phyloP scores from a whole-genome alignment of 2,113 vertebrate species.

The Hystrix cristata region DNA sequence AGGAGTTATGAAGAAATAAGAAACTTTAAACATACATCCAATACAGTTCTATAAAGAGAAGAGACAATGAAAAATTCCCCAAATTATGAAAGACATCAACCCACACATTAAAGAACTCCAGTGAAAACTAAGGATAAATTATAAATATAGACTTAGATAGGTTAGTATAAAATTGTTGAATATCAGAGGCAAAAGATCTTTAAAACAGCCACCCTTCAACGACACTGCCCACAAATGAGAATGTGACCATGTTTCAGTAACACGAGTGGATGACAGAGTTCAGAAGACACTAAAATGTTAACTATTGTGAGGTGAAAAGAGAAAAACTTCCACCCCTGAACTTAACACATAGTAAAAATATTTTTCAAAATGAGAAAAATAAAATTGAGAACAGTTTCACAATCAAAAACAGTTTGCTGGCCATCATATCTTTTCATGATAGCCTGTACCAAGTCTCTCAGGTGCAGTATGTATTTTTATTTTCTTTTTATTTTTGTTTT shows the following conservation, averaged over 20 bases:
- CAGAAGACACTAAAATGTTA: background rate
- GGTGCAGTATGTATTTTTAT: too few species aligned
- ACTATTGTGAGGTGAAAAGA: background rate
- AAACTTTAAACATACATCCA: background rate
- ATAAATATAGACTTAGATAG: background rate
- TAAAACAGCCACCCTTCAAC: background rate
- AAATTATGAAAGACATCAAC: constrained; percentile 11
- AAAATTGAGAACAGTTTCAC: background rate
- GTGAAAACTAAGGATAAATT: background rate
- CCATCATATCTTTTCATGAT: too few species aligned
- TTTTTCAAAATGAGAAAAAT: background rate
- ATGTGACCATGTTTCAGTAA: background rate
- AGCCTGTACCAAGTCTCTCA: too few species aligned
- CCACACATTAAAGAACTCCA: constrained; percentile 3
- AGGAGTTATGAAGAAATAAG: background rate
- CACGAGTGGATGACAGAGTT: background rate
- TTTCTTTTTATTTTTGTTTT: too few species aligned
- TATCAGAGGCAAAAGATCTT: background rate
- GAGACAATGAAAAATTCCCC: background rate
- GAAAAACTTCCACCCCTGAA: background rate
- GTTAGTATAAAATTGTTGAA: background rate
- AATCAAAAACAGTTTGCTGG: background rate
- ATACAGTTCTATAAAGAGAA: background rate
- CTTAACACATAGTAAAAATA: background rate
- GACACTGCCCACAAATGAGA: background rate